Evolutionary conservation across 2,113 vertebrate genomes (phyloP), one percentile per base, ranked within the genome.

Genomic region (Leucopsar rothschildi): DNA sequence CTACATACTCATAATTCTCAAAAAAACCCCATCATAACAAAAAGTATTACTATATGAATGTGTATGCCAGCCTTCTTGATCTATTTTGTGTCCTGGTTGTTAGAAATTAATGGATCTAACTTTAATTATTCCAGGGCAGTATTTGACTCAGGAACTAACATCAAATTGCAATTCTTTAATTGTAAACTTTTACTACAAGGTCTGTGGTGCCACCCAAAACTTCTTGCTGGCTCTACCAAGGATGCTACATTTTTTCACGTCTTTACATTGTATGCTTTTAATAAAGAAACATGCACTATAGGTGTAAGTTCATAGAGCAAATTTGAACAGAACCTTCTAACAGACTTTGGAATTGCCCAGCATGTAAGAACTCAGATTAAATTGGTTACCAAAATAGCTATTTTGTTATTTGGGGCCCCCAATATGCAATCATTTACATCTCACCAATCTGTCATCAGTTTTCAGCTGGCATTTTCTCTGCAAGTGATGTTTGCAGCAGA

Each of bases 351-450:
- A 88, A 82, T 83, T 64, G 35, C 76, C 47, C 78, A 92, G 77
- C 49, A 55, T 86, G 86, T 16, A 68, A 81, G 60, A 92, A 82
- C 71, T 92, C 59, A 79, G 37, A 92, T 56, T 83, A 83, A 90
- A 93, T 70, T 78, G 27, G 21, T 66, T 81, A 81, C 56, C 47
- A 49, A 88, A 88, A 88, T 37, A 78, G 35, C 60, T 92, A 20
- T 60, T 88, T 93, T 81, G 52, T 66, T 78, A 63, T 90, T 71
- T 90, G 33, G 18, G 20, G 6, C 19, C 15, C 63, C 45, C 35
- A 59, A 68, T 83, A 86, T 45, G 24, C 82, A 94, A 44, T 75
- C 66, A 90, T 92, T 94, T 93, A 68, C 76, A 90, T 90, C 45
- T 88, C 52, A 60, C 68, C 28, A 37, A 70, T 73, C 59, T 59